phyloP scores from a whole-genome alignment of 1,140 invertebrate genomes.

The Xylocopa sonorina region DNA sequence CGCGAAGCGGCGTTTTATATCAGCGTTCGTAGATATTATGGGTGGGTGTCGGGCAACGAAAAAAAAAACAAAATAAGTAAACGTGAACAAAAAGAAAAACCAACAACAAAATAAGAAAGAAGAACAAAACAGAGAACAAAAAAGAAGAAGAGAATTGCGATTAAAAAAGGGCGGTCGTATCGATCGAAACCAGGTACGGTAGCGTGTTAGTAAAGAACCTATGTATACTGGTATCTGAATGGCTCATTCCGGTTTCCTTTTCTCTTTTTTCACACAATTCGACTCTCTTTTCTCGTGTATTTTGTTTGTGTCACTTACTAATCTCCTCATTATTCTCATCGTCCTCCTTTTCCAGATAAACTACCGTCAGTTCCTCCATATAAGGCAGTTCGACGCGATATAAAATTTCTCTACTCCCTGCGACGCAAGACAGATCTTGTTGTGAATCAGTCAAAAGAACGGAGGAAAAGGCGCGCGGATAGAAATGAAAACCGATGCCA shows the following conservation, averaged over 20 bases:
- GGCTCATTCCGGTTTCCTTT: constrained; percentile 37
- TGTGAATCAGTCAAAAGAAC: constrained; percentile 71
- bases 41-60: not conserved
- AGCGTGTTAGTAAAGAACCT: constrained; percentile 48
- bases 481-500: constrained; percentile 14
- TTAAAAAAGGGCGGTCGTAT: not conserved
- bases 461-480: constrained; percentile 29
- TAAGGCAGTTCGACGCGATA: constrained; percentile 94
- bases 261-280: constrained; percentile 47
- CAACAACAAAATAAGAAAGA: not conserved
- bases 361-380: constrained; percentile 94
- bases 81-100: constrained; percentile 8
- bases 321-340: constrained; percentile 83
- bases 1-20: constrained; percentile 37
- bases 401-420: constrained; percentile 90
- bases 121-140: not conserved
- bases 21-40: constrained; percentile 23
- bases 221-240: constrained; percentile 26
- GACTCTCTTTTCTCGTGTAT: constrained; percentile 22
- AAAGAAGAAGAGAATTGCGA: constrained; percentile 3
- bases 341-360: constrained; percentile 90
- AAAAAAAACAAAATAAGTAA: constrained; percentile 1
- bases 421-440: constrained; percentile 75
- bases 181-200: constrained; percentile 27
- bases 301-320: constrained; percentile 84